Base-by-base conservation (phyloP, 2,113 vertebrate species). In the Cephalopholis sonnerati region DNA sequence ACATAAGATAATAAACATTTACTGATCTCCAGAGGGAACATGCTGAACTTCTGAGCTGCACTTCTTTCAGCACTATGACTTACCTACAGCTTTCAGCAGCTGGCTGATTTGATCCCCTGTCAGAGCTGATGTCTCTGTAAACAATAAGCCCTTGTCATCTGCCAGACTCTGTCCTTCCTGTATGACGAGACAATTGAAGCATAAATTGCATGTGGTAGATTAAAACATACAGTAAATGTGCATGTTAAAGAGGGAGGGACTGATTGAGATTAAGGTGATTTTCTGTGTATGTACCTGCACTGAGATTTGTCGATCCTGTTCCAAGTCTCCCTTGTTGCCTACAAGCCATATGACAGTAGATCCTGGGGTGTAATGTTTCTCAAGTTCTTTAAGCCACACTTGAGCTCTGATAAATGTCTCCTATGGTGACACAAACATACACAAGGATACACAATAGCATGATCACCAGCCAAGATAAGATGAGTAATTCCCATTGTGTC, bases 301-400 rank as follows among this genome's bases (percentile, higher is more conserved):
- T 2, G 92, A 20, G 5, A 97, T 95, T 84, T 97, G 89, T 63
- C 96, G 83, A 41, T 86, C 22, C 53, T 74, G 62, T 2, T 20
- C 58, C 1, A 96, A 94, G 69, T 97, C 97, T 0, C 22, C 83
- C 90, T 97, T 97, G 94, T 97, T 97, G 53, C 96, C 96, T 0
- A 97, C 93, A 85, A 97, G 92, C 80, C 92, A 94, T 1, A 96
- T 80, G 74, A 96, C 89, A 0, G 95, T 95, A 22, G 96, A 95
- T 5, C 91, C 72, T 0, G 87, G 91, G 5, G 75, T 57, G 24
- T 91, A 86, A n/a, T 92, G 95, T 55, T 94, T 93, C 91, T 96
- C 93, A 36, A 97, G 90, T 62, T 97, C 96, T 61, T 36, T 82
- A 63, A 97, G 92, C 96, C 96, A 97, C 58, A 94, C 22, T 82